These are phyloP conservation scores for Cerastoderma edule DNA, from an alignment of 2,888 invertebrate genomes.

Conservation along the genomic window DNA sequence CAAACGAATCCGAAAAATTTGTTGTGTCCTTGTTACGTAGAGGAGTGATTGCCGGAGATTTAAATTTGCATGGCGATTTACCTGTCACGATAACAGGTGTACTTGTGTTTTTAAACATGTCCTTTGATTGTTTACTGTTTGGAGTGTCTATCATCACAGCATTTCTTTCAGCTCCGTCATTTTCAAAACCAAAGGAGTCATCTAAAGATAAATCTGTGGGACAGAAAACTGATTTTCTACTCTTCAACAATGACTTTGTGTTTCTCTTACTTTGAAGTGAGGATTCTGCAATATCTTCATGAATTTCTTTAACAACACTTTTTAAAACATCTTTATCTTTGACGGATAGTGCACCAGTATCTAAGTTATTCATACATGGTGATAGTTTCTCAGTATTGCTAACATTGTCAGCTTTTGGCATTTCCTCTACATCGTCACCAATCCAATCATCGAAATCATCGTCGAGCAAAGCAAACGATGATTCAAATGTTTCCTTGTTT, in stretches of 20 bases:
- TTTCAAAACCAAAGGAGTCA: constrained; percentile 43
- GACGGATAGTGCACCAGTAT: too few species aligned
- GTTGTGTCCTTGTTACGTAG: background rate
- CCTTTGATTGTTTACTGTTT: background rate
- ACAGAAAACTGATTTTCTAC: constrained; percentile 42
- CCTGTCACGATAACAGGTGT: background rate
- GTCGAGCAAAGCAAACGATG: constrained; percentile 50
- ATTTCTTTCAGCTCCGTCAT: constrained; percentile 12
- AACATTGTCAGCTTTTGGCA: background rate
- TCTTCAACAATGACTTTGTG: background rate
- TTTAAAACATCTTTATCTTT: background rate
- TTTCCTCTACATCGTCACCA: constrained; percentile 31
- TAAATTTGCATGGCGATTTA: background rate
- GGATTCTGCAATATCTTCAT: background rate
- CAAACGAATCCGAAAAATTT: too few species aligned
- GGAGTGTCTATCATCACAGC: too few species aligned
- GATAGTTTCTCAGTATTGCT: too few species aligned
- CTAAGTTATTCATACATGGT: too few species aligned
- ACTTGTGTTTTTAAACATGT: background rate
- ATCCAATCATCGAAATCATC: constrained; percentile 57
- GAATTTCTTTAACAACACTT: background rate
- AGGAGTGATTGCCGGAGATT: constrained; percentile 10
- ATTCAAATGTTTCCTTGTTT: too few species aligned
- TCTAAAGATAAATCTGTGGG: constrained; percentile 49
- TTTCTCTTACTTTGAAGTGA: too few species aligned